phyloP scores from a whole-genome alignment of 2,113 vertebrate genomes.

The Pseudorasbora parva region DNA sequence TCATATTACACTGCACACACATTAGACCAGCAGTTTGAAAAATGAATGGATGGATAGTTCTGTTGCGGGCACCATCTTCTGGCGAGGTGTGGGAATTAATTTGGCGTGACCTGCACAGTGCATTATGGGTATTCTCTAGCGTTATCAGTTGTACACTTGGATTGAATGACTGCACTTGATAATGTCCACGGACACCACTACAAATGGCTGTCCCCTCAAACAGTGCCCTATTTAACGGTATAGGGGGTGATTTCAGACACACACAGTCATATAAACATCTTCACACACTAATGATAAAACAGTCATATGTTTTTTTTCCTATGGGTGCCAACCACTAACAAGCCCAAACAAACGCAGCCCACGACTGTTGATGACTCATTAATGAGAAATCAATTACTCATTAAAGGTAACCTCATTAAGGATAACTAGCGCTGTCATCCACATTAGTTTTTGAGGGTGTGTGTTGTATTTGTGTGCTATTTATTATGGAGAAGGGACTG shows the following conservation, averaged over 20 bases:
- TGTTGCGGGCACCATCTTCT: too few species aligned
- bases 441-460: constrained; percentile 9
- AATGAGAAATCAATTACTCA: constrained; percentile 35
- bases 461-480: constrained; percentile 5
- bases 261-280: neutral
- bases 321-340: neutral
- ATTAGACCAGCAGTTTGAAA: too few species aligned
- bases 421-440: neutral
- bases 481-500: constrained; percentile 14
- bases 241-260: neutral
- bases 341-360: neutral
- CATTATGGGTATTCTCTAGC: too few species aligned
- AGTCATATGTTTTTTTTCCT: neutral
- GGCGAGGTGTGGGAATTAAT: too few species aligned
- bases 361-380: constrained; percentile 14
- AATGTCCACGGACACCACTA: too few species aligned
- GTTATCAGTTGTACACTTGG: too few species aligned
- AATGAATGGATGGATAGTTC: too few species aligned
- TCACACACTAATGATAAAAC: neutral
- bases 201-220: too few species aligned
- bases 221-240: too few species aligned
- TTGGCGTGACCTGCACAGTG: too few species aligned
- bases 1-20: too few species aligned
- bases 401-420: constrained; percentile 39
- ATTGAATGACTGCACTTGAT: too few species aligned